Base-by-base conservation (phyloP, 2,888 invertebrate genomes). In the Drosophila differens region DNA sequence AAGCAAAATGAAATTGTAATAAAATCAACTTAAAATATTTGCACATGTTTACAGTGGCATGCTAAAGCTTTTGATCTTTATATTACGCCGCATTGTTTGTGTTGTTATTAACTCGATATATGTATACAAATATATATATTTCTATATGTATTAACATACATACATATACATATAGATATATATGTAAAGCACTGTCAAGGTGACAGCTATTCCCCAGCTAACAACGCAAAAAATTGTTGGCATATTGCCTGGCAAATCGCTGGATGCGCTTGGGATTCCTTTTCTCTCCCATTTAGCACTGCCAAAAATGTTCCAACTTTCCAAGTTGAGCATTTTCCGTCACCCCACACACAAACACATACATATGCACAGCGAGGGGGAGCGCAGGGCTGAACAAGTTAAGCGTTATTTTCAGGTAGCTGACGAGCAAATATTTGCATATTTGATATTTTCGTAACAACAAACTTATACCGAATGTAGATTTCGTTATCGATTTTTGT, bases 21-120 rank as follows among this genome's bases (percentile, higher is more conserved):
- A 82, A 89, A 90, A 86, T 86, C 87, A 89, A 89, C 70, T 77
- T 76, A 79, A 91, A 91, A 86, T 90, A 90, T 90, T 90, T 91
- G 78, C 82, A 83, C 84, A 90, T 81, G 74, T 75, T 89, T 81
- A 76, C 78, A 74, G 74, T 73, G 73, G 76, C 80, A 72, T 55
- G 62, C 79, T 76, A 66, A 85, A 69, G 91, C 91, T 83, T 87
- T 87, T 87, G 91, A 87, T 90, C 86, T 89, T 89, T 78, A 76
- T 82, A 75, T 81, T 80, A 69, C 70, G 19, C 58, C 57, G 59
- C 59, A 39, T 54, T 79, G 82, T 75, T 79, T 81, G 69, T 59
- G 57, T 67, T 79, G 64, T 79, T 78, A 78, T 78, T 82, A 82
- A 73, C 82, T 70, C 71, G 58, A 68, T 39, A 44, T 49, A 39